Conservation (phyloP, 2,113 vertebrate genomes). For the Corythornis cristatus region DNA sequence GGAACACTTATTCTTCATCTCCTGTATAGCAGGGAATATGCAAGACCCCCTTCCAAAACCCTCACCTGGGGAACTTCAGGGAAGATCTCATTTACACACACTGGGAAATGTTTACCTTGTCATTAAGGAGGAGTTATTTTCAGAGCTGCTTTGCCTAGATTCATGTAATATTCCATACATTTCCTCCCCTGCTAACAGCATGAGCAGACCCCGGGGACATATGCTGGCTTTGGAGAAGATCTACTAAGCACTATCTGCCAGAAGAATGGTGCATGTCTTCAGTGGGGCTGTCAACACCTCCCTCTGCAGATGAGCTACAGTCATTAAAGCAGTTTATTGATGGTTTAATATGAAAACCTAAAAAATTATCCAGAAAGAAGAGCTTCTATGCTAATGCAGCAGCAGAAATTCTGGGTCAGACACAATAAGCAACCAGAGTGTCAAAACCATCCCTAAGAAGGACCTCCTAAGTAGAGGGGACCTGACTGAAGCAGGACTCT, state of each 20-base stretch:
- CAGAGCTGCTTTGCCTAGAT: neutral
- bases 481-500: neutral
- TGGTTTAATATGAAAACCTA: neutral
- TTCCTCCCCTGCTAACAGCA: neutral
- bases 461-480: neutral
- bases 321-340: neutral
- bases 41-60: neutral
- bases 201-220: neutral
- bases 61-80: neutral
- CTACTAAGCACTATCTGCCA: neutral
- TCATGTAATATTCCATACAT: neutral
- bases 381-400: neutral
- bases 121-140: neutral
- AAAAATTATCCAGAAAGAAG: neutral
- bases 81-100: neutral
- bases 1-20: neutral
- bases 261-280: neutral
- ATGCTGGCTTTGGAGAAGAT: neutral
- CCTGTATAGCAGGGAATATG: neutral
- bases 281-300: neutral
- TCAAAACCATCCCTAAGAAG: neutral
- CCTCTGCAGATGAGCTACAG: neutral
- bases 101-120: neutral
- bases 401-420: neutral
- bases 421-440: neutral